A percentile compares a stretch with the other conserved stretches of the same genome.
These are phyloP conservation scores for Micoletzkya japonica DNA, from an alignment of 2,888 invertebrate species.

Conservation along the genomic window DNA sequence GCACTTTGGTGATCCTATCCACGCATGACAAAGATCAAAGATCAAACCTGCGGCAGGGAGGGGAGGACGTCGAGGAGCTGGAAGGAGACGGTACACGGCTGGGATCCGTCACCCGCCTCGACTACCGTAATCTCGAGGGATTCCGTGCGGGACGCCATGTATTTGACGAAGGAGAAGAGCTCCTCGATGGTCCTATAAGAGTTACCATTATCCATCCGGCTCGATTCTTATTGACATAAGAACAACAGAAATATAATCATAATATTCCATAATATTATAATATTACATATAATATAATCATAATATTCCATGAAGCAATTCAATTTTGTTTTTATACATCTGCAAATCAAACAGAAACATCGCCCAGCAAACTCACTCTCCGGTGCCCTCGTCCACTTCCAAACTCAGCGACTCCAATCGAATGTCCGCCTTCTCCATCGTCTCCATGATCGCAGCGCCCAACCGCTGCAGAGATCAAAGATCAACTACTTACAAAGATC, in stretches of 20 bases:
- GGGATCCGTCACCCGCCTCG: slow-evolving; percentile 8
- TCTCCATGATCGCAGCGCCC: slow-evolving; percentile 2
- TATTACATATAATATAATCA: too few relatives aligned
- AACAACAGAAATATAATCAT: not conserved
- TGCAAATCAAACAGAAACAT: not conserved
- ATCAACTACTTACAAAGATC: not conserved
- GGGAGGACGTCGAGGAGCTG: not conserved
- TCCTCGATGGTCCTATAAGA: not conserved
- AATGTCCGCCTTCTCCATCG: not conserved
- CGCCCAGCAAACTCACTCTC: not conserved
- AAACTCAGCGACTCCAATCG: slow-evolving; percentile 10
- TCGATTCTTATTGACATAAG: not conserved
- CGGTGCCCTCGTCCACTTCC: slow-evolving; percentile 18
- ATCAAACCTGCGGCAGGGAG: not conserved
- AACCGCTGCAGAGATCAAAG: slow-evolving; percentile 5
- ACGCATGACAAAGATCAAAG: not conserved
- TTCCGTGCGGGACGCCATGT: slow-evolving; percentile 23
- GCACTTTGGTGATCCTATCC: too few relatives aligned
- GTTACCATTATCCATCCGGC: slow-evolving; percentile 4
- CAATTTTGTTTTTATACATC: too few relatives aligned
- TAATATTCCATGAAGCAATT: too few relatives aligned
- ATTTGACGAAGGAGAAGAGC: slow-evolving; percentile 7
- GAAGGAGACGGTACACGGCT: not conserved
- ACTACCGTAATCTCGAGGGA: slow-evolving; percentile 20
- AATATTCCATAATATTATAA: not conserved